Evolutionary conservation across 2,113 vertebrate species (phyloP), one percentile per base, ranked within the genome.

Genomic region (Labrus mixtus): DNA sequence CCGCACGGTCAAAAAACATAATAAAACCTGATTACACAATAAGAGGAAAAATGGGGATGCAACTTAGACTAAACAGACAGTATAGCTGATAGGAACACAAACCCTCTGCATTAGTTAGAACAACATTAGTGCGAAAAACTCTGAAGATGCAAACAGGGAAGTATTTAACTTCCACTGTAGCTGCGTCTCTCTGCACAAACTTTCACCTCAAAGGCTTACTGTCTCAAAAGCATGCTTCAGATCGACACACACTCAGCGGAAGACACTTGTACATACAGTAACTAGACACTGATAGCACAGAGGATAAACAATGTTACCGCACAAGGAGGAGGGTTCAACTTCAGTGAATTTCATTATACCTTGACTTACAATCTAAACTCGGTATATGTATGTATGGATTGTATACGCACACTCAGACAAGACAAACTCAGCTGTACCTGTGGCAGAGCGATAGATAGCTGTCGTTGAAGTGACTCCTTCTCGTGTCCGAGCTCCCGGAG

Each of bases 401-500:
- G 29, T 23, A 62, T 51, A 9, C 19, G 9, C 19, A 20, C n/a
- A 29, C 19, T 67, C 5, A 66, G n/a, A n/a, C n/a, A 16, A 23
- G 45, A 68, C 11, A 58, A 36, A 76, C 29, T 33, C n/a, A 39
- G 45, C 0, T 19, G 68, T 82, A 97, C 96, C 97, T 98, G 97
- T 6, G 97, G 97, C 84, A 98, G 90, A 20, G 97, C 97, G 48
- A 97, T 96, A 76, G 95, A 96, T 39, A 98, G 96, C 92, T 98
- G 97, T 6, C 97, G 87, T 90, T 97, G 96, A 23, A 98, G 95
- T 0, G 97, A 97, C 63, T 98, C 97, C 79, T 97, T 96, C 85
- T 98, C 97, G 10, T 98, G 97, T 33, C 96, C 96, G 43, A 98
- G 94, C 75, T 98, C 97, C 0, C 97, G 93, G 65, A 98, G 95